Base-by-base conservation (phyloP, 1,140 invertebrate species). In the Sesamia nonagrioides region DNA sequence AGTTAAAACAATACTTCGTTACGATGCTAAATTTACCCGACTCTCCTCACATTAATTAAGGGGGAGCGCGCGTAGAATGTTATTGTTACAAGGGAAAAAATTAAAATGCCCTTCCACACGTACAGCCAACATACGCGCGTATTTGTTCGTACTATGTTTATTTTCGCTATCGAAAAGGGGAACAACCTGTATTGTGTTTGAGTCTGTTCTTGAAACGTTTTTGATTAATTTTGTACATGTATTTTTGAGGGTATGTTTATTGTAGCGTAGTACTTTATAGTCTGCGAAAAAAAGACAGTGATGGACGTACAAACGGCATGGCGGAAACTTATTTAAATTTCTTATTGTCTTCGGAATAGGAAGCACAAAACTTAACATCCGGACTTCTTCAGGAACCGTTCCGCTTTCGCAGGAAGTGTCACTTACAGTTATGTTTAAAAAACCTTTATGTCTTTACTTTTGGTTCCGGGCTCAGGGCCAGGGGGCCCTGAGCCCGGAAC, bases 1-100 rank as follows among this genome's bases (percentile, higher is more conserved):
- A 40, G 7, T 68, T 77, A 54, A 77, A 77, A 77, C 74, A 77
- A 77, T 77, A 77, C 75, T 77, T 77, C 75, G 75, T 77, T 77
- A 77, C 75, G 45, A 45, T 63, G 73, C 58, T 75, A 48, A 61
- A 75, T 52, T 75, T 63, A 63, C 42, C 42, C 58, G 42, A 17
- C 58, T 75, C 73, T 61, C 58, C 58, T 75, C 58, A 75, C 58
- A 75, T 63, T 75, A 75, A 75, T 75, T 63, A 75, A 75, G 71
- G 56, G 58, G 42, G n/a, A 75, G 58, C 73, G 73, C 58, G 58
- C 58, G 73, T 63, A 48, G 56, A 75, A 61, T 61, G 73, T 63
- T 63, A 75, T 63, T 75, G 58, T 75, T 63, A 17, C 56, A 50
- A 61, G 37, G 21, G 21, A 63, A 58, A 74, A 74, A 71, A 71